These are phyloP conservation scores for Sebastes dallii DNA, from an alignment of 2,797 vertebrate species.

Conservation along the genomic window DNA sequence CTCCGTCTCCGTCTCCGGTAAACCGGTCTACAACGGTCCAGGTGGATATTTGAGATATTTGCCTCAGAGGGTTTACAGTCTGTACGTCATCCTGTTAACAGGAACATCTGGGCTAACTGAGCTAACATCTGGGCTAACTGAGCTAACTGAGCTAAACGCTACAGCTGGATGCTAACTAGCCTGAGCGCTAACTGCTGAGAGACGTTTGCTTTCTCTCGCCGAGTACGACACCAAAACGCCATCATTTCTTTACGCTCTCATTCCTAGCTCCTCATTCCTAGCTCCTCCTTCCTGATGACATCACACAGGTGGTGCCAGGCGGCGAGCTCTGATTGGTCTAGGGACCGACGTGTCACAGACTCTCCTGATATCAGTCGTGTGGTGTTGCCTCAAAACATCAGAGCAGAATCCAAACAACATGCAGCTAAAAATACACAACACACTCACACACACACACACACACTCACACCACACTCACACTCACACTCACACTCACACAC, in stretches of 20 bases:
- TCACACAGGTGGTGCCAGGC: not conserved
- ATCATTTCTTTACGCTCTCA: not conserved
- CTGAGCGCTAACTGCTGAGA: not conserved
- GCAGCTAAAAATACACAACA: constrained; percentile 57
- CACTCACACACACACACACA: constrained; percentile 20
- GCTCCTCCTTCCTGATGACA: not conserved
- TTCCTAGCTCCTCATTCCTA: not conserved
- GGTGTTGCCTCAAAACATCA: constrained; percentile 24
- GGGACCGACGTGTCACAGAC: not conserved
- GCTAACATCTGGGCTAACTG: not conserved
- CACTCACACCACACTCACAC: not conserved
- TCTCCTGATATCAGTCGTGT: not conserved
- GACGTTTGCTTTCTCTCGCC: too few species aligned
- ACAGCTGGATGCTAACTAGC: not conserved
- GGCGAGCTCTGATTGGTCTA: not conserved
- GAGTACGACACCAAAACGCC: not conserved
- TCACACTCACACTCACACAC: not conserved
- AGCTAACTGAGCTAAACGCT: not conserved
- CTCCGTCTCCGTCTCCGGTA: too few species aligned
- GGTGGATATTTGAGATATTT: too few species aligned
- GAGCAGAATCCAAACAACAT: constrained; percentile 56
- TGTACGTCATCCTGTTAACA: too few species aligned
- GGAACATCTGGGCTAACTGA: too few species aligned
- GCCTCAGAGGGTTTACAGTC: too few species aligned
- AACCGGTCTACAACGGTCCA: too few species aligned